Conservation (phyloP, 2,113 vertebrate species). For the Podarcis muralis region DNA sequence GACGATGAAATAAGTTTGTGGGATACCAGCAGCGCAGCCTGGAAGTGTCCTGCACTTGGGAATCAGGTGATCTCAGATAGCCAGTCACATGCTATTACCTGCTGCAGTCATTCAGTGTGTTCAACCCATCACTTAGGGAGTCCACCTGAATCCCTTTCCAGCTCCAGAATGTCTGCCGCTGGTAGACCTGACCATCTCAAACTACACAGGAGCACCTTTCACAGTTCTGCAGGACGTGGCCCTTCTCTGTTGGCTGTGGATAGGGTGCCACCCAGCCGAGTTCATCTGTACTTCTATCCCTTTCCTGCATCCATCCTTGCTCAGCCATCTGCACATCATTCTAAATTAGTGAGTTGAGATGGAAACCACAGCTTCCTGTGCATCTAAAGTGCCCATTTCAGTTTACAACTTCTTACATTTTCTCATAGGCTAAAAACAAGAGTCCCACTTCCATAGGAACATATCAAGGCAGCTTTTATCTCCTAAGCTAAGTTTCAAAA, state of each 20-base stretch:
- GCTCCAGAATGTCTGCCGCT: not conserved
- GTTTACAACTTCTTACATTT: not conserved
- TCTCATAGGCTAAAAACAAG: not conserved
- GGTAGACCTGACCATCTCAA: not conserved
- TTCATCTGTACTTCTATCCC: not conserved
- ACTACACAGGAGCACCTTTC: not conserved
- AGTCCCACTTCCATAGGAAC: not conserved
- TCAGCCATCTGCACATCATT: not conserved
- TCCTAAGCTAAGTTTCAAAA: not conserved
- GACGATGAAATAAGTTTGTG: not conserved
- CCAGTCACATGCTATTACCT: not conserved
- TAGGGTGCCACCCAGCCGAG: not conserved
- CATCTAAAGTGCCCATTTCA: not conserved
- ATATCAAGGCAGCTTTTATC: not conserved
- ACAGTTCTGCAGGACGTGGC: not conserved
- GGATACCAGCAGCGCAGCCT: not conserved
- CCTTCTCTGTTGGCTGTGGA: not conserved
- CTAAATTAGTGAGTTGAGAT: not conserved
- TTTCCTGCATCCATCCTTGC: not conserved
- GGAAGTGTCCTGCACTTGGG: not conserved
- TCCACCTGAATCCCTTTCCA: not conserved
- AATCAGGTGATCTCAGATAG: not conserved
- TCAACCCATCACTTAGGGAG: not conserved
- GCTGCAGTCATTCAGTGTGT: not conserved
- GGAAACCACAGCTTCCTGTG: conserved; percentile 20